Conservation (phyloP, 2,113 vertebrate species). For the Procavia capensis region DNA sequence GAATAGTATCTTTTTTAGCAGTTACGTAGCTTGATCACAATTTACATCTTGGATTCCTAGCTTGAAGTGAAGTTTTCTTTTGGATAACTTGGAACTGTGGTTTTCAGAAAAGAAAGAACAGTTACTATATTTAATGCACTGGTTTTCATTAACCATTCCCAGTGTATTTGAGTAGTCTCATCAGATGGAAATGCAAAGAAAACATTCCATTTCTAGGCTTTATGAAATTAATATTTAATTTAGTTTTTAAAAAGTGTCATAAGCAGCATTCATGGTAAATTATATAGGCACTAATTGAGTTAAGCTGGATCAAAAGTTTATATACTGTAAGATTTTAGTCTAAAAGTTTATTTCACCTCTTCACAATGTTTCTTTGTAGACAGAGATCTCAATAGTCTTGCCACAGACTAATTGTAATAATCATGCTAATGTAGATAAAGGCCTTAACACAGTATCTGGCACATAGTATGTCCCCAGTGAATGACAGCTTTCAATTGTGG, state of each 20-base stretch:
- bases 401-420: neutral
- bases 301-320: neutral
- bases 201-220: neutral
- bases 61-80: neutral
- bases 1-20: slow-evolving; percentile 7
- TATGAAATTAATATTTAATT: neutral
- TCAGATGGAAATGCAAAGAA: slow-evolving; percentile 24
- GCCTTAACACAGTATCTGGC: neutral
- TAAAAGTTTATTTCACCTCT: neutral
- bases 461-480: neutral
- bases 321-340: slow-evolving; percentile 28
- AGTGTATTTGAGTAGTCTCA: neutral
- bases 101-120: neutral
- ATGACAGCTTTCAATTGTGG: neutral
- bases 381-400: neutral
- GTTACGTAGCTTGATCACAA: slow-evolving; percentile 27
- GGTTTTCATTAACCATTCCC: neutral
- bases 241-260: neutral
- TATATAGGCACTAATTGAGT: neutral
- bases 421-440: neutral
- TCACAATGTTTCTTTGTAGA: neutral
- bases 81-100: neutral
- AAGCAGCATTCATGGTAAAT: neutral
- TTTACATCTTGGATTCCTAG: neutral
- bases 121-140: neutral